phyloP scores from a whole-genome alignment of 2,888 invertebrate genomes.

The Subacronicta megacephala region DNA sequence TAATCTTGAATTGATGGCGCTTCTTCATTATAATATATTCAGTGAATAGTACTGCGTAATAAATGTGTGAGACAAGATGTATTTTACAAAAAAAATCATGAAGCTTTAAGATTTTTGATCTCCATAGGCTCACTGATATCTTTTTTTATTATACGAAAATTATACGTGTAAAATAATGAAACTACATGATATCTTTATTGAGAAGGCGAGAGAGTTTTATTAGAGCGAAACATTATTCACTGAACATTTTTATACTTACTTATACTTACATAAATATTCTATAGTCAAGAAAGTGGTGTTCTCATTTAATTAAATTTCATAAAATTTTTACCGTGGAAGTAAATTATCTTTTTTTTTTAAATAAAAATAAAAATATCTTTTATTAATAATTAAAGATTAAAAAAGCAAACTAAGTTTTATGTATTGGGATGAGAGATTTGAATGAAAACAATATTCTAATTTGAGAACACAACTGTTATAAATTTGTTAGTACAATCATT shows the following conservation, averaged over 20 bases:
- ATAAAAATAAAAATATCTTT: no score
- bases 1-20: slow-evolving; percentile 62
- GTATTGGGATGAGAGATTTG: neutral
- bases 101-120: no score
- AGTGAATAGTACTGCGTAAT: slow-evolving; percentile 18
- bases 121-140: no score
- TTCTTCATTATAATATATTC: slow-evolving; percentile 19
- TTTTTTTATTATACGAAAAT: no score
- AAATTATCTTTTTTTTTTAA: neutral
- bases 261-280: no score
- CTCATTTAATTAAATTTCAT: slow-evolving; percentile 12
- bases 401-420: neutral
- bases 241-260: neutral
- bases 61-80: neutral
- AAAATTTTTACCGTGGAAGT: neutral
- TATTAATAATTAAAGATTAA: no score
- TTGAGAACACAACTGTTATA: neutral
- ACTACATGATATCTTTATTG: no score
- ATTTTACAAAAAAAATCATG: no score
- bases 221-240: neutral
- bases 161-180: no score
- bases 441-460: slow-evolving; percentile 31
- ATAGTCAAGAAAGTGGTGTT: slow-evolving; percentile 9
- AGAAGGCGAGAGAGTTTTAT: no score
- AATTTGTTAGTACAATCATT: slow-evolving; percentile 43